A percentile compares a stretch with the other conserved stretches of the same genome.
phyloP scores from a whole-genome alignment of 2,888 invertebrate species.

The Beris morrisii region DNA sequence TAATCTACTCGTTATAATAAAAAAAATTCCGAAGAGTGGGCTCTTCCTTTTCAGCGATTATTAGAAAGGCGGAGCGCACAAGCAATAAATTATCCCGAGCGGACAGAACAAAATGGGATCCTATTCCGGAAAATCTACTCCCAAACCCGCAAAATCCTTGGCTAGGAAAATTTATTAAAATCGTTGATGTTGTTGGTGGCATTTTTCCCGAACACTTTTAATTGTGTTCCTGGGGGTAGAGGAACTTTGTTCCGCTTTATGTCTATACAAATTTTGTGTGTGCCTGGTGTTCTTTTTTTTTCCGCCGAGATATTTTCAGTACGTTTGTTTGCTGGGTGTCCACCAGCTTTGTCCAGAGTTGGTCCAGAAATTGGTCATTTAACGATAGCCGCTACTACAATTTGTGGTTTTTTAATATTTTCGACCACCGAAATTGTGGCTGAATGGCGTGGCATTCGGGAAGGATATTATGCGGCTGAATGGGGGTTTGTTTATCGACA shows the following conservation, averaged over 20 bases:
- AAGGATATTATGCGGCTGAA: slow-evolving; percentile 36
- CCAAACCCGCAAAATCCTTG: background rate
- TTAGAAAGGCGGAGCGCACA: slow-evolving; percentile 35
- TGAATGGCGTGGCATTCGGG: background rate
- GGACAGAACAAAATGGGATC: background rate
- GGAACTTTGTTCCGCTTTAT: no score
- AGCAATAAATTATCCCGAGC: slow-evolving; percentile 35
- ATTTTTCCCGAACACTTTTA: no score
- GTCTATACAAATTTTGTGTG: no score
- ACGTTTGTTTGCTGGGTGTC: background rate
- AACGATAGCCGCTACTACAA: slow-evolving; percentile 47
- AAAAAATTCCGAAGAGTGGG: slow-evolving; percentile 3
- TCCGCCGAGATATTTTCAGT: slow-evolving; percentile 28
- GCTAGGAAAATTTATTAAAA: slow-evolving; percentile 33
- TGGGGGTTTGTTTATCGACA: slow-evolving; percentile 37
- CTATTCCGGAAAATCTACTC: background rate
- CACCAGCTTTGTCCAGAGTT: background rate
- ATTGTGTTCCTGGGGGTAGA: no score
- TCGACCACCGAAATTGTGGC: slow-evolving; percentile 37
- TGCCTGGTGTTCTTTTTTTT: no score
- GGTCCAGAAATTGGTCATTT: slow-evolving; percentile 40
- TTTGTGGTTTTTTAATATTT: slow-evolving; percentile 51
- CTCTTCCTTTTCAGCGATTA: slow-evolving; percentile 18
- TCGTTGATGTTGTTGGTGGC: slow-evolving; percentile 9
- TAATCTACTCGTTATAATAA: slow-evolving; percentile 21